A percentile compares a stretch with the other conserved stretches of the same genome.
These are phyloP conservation scores for Sebastes trivittatus DNA, from an alignment of 2,797 vertebrate species.

Conservation along the genomic window DNA sequence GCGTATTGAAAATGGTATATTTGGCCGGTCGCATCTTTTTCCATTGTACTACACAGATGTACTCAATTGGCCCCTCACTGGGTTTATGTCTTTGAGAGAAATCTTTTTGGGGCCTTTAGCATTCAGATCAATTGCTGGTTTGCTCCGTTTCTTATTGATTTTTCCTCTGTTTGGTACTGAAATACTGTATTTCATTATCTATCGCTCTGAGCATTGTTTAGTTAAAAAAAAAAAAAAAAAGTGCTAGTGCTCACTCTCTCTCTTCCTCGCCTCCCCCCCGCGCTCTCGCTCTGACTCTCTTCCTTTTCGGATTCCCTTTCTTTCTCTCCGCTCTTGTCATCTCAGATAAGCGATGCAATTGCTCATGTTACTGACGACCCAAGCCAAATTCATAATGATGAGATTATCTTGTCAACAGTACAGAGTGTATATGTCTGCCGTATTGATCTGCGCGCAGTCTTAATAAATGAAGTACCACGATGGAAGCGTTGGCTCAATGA, in stretches of 20 bases:
- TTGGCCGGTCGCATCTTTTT: constrained; percentile 48
- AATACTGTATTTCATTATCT: constrained; percentile 69
- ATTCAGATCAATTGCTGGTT: constrained; percentile 72
- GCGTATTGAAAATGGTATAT: constrained; percentile 55
- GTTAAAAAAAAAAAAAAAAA: constrained; percentile 27
- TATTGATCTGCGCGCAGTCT: constrained; percentile 78
- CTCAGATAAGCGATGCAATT: constrained; percentile 77
- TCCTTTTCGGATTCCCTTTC: constrained; percentile 34
- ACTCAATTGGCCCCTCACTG: constrained; percentile 61
- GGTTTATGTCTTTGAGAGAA: constrained; percentile 58
- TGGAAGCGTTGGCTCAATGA: constrained; percentile 70
- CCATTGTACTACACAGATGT: constrained; percentile 44
- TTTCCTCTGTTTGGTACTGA: constrained; percentile 62
- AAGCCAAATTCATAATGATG: constrained; percentile 83
- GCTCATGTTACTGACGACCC: constrained; percentile 80
- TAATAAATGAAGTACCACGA: constrained; percentile 81
- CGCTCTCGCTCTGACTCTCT: neutral
- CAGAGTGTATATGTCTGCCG: constrained; percentile 74
- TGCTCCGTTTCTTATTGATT: constrained; percentile 68
- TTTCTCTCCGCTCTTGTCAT: constrained; percentile 71
- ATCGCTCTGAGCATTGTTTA: constrained; percentile 59
- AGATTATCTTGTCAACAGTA: constrained; percentile 85
- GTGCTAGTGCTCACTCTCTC: neutral
- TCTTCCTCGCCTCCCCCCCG: neutral
- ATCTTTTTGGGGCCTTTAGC: constrained; percentile 61